phyloP scores from a whole-genome alignment of 2,797 vertebrate genomes.

The Halcyon leucocephala region DNA sequence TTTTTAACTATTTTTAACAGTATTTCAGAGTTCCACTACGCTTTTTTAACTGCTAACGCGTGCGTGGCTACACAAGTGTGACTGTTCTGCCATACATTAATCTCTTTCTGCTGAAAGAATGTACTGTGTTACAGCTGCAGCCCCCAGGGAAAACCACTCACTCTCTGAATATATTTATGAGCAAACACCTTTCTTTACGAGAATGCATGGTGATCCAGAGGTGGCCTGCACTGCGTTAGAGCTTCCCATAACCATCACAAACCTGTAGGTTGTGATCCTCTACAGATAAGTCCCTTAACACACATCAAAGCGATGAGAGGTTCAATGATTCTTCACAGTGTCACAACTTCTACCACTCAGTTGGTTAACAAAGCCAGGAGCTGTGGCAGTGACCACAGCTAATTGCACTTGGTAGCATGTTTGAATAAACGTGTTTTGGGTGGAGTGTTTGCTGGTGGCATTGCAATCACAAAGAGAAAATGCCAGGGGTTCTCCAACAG shows the following conservation, averaged over 20 bases:
- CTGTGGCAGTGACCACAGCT: background rate
- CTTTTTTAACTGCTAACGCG: background rate
- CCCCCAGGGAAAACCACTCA: background rate
- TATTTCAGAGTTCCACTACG: background rate
- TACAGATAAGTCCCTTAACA: background rate
- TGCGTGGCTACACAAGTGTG: background rate
- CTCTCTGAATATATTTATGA: constrained; percentile 7
- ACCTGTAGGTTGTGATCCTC: background rate
- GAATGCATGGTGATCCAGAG: background rate
- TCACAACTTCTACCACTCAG: background rate
- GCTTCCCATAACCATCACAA: background rate
- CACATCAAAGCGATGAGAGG: background rate
- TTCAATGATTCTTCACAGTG: background rate
- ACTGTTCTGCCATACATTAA: background rate
- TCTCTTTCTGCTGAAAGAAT: background rate
- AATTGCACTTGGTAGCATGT: background rate
- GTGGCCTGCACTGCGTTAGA: background rate
- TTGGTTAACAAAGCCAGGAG: background rate
- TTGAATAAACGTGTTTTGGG: background rate
- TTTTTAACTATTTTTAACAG: background rate
- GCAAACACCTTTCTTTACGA: constrained; percentile 1
- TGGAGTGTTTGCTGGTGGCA: background rate
- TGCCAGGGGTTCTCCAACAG: background rate
- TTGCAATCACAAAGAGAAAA: background rate
- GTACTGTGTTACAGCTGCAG: background rate